Base-by-base conservation (phyloP, 2,113 vertebrate genomes). In the Syngnathus floridae region DNA sequence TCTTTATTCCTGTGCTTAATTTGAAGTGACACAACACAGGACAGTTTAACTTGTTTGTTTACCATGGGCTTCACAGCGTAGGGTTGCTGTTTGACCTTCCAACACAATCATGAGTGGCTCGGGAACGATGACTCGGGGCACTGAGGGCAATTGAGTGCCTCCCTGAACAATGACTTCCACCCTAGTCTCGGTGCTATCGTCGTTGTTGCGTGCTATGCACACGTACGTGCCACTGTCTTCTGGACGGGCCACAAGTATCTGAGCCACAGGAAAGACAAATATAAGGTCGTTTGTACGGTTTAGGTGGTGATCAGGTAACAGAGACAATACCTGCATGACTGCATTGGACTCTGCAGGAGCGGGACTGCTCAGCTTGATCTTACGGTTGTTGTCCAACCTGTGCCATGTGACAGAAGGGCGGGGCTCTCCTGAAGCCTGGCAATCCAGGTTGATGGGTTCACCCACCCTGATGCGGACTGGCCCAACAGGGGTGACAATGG, bases 221-320 rank as follows among this genome's bases (percentile, higher is more conserved):
- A 94, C 77, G 0, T 98, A 99, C 1, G 89, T 95, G 57, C 97
- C 97, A 0, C 92, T 83, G 1, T 99, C 95, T 51, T 95, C 93
- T 0, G 75, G 87, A 5, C 95, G 93, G 0, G 92, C 95, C 0
- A 90, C 91, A 0, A 91, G 83, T 12, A 98, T 87, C 97, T 99
- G 86, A 13, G 61, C 4, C 41, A 31, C 2, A 57, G n/a, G 35
- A 31, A 40, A 7, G 9, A 45, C 10, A 21, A 4, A 11, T 37
- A 12, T 54, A 14, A 1, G 16, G 13, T 38, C 7, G 37, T 58
- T 7, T 40, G 21, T 2, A 5, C 3, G 19, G 12, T 12, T 59
- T n/a, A 59, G 14, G 57, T 40, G 22, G 14, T 55, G 54, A 35
- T 55, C 6, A 26, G 13, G 21, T 21, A 54, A 26, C 10, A 12